These are phyloP conservation scores for Melieria picta DNA, from an alignment of 2,888 invertebrate species.

Conservation along the genomic window DNA sequence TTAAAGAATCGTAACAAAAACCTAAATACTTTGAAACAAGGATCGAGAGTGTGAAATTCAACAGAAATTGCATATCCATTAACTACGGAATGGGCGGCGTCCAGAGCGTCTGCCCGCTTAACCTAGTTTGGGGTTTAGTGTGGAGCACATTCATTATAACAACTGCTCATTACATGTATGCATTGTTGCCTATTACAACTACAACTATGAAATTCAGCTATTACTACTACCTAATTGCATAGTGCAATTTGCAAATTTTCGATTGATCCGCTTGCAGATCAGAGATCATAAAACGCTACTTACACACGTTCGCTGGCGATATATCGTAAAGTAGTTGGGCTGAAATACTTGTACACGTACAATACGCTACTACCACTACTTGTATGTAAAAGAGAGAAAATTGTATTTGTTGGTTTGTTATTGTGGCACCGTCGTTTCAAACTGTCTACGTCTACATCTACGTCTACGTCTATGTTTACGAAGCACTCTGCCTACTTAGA, in stretches of 20 bases:
- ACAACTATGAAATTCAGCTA: conserved; percentile 27
- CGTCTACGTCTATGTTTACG: too few relatives aligned
- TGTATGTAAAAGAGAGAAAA: neutral
- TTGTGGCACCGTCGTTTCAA: conserved; percentile 9
- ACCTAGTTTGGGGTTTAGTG: neutral
- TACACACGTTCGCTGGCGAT: conserved; percentile 5
- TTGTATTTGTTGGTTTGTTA: neutral
- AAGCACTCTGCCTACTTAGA: conserved; percentile 44
- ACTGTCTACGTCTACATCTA: neutral
- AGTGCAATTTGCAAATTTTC: conserved; percentile 3
- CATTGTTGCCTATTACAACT: neutral
- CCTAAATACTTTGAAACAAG: too few relatives aligned
- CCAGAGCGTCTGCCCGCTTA: too few relatives aligned
- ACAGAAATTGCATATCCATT: too few relatives aligned
- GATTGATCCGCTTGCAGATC: conserved; percentile 10
- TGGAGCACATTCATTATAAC: conserved; percentile 8
- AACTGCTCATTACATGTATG: conserved; percentile 7
- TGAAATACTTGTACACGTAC: neutral
- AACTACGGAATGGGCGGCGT: too few relatives aligned
- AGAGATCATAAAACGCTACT: conserved; percentile 22
- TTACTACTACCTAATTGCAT: neutral
- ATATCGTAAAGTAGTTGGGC: neutral
- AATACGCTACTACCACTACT: conserved; percentile 2
- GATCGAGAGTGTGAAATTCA: too few relatives aligned
- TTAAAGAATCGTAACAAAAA: too few relatives aligned